These are phyloP conservation scores for Notolabrus celidotus DNA, from an alignment of 2,797 vertebrate genomes.

Conservation along the genomic window DNA sequence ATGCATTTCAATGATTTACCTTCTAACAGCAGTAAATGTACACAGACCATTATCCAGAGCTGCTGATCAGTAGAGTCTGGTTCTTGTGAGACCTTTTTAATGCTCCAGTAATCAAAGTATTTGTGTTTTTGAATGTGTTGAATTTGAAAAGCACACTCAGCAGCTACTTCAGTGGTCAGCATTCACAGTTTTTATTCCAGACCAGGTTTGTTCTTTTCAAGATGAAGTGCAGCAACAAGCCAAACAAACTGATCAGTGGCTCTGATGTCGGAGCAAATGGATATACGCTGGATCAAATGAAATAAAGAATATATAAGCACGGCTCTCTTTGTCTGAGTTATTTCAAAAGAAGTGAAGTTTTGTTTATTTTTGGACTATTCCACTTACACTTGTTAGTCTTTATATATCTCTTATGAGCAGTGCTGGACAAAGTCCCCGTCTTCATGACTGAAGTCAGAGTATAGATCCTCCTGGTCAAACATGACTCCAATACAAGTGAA, in stretches of 20 bases:
- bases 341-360: too few species aligned
- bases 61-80: slow-evolving; percentile 29
- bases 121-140: neutral
- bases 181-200: neutral
- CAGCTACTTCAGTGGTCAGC: neutral
- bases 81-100: neutral
- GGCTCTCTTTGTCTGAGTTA: neutral
- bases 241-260: slow-evolving; percentile 20
- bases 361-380: too few species aligned
- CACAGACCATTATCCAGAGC: slow-evolving; percentile 25
- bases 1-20: slow-evolving; percentile 25
- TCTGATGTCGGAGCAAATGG: slow-evolving; percentile 14
- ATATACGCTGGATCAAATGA: slow-evolving; percentile 31
- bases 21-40: slow-evolving; percentile 4
- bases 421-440: too few species aligned
- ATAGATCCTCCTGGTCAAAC: too few species aligned
- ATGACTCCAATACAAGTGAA: too few species aligned
- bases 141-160: neutral
- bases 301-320: slow-evolving; percentile 59
- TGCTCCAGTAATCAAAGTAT: neutral
- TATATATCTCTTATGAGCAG: too few species aligned
- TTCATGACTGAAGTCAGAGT: too few species aligned
- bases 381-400: too few species aligned
- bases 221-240: neutral
- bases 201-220: neutral